These are phyloP conservation scores for Platygyra sinensis DNA, from an alignment of 64 coral and sea anemone genomes.

Conservation along the genomic window DNA sequence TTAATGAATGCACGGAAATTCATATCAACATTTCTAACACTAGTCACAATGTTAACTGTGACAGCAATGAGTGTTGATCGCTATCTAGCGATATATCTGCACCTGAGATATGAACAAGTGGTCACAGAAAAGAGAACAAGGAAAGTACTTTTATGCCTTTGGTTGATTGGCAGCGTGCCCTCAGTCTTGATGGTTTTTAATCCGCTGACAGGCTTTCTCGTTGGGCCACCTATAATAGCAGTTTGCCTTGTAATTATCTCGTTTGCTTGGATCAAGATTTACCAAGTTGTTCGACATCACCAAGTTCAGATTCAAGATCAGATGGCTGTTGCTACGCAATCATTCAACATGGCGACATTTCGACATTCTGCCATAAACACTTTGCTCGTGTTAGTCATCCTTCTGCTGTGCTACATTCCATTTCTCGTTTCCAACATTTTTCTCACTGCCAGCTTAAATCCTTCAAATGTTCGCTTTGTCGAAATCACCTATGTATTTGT, in stretches of 20 bases:
- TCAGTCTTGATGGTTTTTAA: neutral
- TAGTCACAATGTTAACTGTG: neutral
- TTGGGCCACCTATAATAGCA: neutral
- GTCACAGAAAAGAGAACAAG: neutral
- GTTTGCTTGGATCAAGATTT: constrained; percentile 2
- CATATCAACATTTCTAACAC: neutral
- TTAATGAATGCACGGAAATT: neutral
- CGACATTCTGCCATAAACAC: neutral
- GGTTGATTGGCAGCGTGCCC: neutral
- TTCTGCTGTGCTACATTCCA: neutral
- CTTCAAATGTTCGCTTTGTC: neutral
- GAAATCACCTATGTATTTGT: neutral
- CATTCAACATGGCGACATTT: neutral
- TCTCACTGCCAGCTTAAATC: neutral
- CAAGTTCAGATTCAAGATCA: constrained; percentile 16
- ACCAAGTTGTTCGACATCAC: constrained; percentile 13
- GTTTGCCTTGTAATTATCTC: neutral
- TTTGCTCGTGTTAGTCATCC: neutral
- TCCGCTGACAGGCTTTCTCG: neutral
- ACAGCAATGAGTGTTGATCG: constrained; percentile 3
- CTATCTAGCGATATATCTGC: neutral
- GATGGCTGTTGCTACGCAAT: neutral
- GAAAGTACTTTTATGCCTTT: neutral
- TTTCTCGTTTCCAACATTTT: neutral
- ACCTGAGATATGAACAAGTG: neutral